A percentile compares a stretch with the other conserved stretches of the same genome.
These are phyloP conservation scores for Mythimna ferrago DNA, from an alignment of 2,888 invertebrate genomes.

Conservation along the genomic window DNA sequence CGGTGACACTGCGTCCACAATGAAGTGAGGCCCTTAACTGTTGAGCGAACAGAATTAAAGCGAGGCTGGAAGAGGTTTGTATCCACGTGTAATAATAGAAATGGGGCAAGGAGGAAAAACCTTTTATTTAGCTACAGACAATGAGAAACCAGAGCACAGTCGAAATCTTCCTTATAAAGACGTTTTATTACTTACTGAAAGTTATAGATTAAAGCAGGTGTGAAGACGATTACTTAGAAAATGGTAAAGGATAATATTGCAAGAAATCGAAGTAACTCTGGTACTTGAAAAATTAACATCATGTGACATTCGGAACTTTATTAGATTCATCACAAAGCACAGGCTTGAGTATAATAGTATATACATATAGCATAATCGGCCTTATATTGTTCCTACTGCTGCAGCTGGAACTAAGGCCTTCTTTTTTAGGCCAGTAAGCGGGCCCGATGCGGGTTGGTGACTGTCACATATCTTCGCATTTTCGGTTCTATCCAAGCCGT, in stretches of 20 bases:
- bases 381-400: too few relatives aligned
- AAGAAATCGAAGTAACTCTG: neutral
- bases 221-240: too few relatives aligned
- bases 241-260: neutral
- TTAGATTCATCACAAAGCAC: too few relatives aligned
- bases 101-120: neutral
- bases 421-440: too few relatives aligned
- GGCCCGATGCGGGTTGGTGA: too few relatives aligned
- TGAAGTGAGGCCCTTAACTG: slow-evolving; percentile 69
- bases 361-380: too few relatives aligned
- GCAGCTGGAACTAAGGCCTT: too few relatives aligned
- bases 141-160: neutral
- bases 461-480: too few relatives aligned
- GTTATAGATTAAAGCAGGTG: neutral
- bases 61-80: slow-evolving; percentile 38
- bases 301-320: neutral
- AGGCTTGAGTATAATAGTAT: too few relatives aligned
- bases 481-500: too few relatives aligned
- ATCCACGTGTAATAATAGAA: neutral
- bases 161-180: neutral
- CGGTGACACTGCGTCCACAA: slow-evolving; percentile 66
- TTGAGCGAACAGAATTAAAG: slow-evolving; percentile 63
- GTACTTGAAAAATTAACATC: neutral
- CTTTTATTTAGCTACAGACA: neutral
- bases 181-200: neutral